These are phyloP conservation scores for Eptatretus burgeri DNA, from an alignment of 2,113 vertebrate species.

Conservation along the genomic window DNA sequence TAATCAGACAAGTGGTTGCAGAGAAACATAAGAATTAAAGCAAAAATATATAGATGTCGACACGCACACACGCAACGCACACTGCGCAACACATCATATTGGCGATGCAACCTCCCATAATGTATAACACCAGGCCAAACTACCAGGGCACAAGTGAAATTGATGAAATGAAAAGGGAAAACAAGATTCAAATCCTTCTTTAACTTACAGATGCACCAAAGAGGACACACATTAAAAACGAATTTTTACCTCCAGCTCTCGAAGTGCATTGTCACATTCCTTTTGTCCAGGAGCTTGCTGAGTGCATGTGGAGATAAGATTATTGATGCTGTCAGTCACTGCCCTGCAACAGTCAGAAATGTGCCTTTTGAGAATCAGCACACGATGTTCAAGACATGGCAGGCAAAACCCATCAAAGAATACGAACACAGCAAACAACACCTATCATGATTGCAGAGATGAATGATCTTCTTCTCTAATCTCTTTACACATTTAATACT, in stretches of 20 bases:
- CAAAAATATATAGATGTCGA: too few relatives aligned
- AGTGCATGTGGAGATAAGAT: conserved; percentile 86
- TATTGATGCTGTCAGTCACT: conserved; percentile 98
- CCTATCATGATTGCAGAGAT: not conserved
- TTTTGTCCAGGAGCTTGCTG: conserved; percentile 93
- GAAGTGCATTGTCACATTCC: conserved; percentile 84
- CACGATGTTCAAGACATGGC: too few relatives aligned
- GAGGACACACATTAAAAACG: not conserved
- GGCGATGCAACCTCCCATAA: too few relatives aligned
- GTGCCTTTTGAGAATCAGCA: too few relatives aligned
- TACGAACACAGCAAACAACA: not conserved
- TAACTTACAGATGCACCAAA: not conserved
- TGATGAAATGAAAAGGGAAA: not conserved
- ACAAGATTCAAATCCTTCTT: not conserved
- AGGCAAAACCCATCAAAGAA: not conserved
- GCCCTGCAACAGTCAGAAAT: conserved; percentile 23
- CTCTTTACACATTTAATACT: too few relatives aligned
- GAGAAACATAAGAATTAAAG: too few relatives aligned
- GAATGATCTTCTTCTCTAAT: too few relatives aligned
- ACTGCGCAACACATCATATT: too few relatives aligned
- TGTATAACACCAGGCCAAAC: too few relatives aligned
- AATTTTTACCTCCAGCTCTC: conserved; percentile 56
- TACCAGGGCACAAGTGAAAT: too few relatives aligned
- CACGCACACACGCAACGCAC: too few relatives aligned
- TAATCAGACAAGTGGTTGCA: too few relatives aligned